These are phyloP conservation scores for Ricordea florida DNA, from an alignment of 92 coral and sea anemone genomes.

Conservation along the genomic window DNA sequence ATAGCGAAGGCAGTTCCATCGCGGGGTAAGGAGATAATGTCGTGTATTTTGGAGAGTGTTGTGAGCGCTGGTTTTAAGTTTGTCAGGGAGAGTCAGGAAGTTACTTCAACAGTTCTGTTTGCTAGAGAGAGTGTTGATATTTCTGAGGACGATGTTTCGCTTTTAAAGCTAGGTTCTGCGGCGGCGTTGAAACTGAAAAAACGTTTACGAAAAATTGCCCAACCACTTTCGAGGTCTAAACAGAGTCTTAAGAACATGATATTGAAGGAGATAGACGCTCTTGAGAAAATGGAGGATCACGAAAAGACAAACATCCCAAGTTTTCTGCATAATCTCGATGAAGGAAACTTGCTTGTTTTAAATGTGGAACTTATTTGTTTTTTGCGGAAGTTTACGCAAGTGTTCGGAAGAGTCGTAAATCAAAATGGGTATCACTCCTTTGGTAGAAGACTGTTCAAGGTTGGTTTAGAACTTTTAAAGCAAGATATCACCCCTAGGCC, in stretches of 20 bases:
- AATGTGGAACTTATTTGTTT: neutral
- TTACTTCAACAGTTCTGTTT: neutral
- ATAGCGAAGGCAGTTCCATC: neutral
- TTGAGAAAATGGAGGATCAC: neutral
- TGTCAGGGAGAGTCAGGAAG: neutral
- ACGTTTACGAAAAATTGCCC: neutral
- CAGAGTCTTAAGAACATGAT: neutral
- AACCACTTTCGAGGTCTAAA: neutral
- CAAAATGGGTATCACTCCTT: neutral
- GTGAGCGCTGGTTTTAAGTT: neutral
- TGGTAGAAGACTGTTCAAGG: neutral
- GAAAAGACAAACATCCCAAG: neutral
- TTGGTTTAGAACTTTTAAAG: too few relatives aligned
- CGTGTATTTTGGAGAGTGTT: neutral
- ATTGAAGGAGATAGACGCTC: neutral
- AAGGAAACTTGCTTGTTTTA: neutral
- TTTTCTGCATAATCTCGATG: neutral
- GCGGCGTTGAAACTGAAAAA: neutral
- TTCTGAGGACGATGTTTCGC: neutral
- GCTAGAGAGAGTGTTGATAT: neutral
- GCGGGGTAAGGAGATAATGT: neutral
- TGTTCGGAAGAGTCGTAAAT: neutral
- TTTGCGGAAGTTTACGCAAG: neutral
- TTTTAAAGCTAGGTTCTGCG: neutral
- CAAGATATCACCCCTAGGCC: too few relatives aligned